Base-by-base conservation (phyloP, 2,888 invertebrate genomes). In the Eristalis tenax region DNA sequence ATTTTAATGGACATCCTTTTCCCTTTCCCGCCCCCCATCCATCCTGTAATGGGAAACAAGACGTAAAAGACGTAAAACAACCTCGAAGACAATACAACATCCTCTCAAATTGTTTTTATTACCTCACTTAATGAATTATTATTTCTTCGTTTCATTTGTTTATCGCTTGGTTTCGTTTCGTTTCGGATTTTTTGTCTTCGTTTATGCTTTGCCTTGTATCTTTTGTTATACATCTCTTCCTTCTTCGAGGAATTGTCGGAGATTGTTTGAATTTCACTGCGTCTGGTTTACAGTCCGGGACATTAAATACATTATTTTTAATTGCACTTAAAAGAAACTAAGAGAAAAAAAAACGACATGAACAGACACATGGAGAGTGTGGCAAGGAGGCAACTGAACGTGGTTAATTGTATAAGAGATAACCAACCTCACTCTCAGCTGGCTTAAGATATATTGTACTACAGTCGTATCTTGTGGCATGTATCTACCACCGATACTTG, bases 91-190 rank as follows among this genome's bases (percentile, higher is more conserved):
- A 83, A 74, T 65, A 74, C 63, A 64, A 77, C 68, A 69, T 81
- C 77, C 73, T 69, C 61, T 74, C 78, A 43, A 75, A 86, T 79
- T 86, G 78, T 71, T 86, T 86, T 86, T 86, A 86, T 86, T 86
- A 70, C 78, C 70, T 75, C 78, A 86, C 83, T 86, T 86, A 86
- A 83, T 86, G 86, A 83, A 75, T 83, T 86, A 86, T 83, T 86
- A 83, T 78, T 78, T 83, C 69, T 76, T 40, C 63, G 56, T 83
- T 86, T 86, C 86, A 86, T 86, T 86, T 86, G 83, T 79, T 86
- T 86, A 70, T 78, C 66, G 57, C 70, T 71, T 35, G 50, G 23
- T 70, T 35, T 56, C 61, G 64, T 64, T 78, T 65, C 56, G 11
- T 61, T 10, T 32, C 32, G 32, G 32, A 18, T 35, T 5, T 63